Evolutionary conservation across 1,140 invertebrate genomes (phyloP).

Genomic region (Aphis gossypii): DNA sequence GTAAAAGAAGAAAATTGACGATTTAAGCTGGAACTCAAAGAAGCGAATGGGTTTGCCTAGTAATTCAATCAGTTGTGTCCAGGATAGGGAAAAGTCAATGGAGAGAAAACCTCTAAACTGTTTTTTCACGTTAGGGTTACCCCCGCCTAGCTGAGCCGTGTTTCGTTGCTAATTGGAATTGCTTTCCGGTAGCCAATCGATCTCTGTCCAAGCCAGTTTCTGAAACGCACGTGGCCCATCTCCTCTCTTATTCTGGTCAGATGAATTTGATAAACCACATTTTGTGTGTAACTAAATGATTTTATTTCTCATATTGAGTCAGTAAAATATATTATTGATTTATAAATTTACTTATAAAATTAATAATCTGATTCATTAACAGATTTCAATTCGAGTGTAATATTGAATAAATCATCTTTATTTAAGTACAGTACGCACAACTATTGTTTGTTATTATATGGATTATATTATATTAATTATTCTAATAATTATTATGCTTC

Average conservation of each 20-base stretch:
- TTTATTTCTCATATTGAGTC: neutral
- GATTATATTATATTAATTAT: neutral
- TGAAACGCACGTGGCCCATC: neutral
- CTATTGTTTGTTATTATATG: neutral
- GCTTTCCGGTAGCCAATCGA: conserved; percentile 40
- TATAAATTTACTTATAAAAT: neutral
- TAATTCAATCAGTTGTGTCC: conserved; percentile 42
- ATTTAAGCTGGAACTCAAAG: neutral
- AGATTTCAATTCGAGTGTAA: neutral
- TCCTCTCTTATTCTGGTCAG: neutral
- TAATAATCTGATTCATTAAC: neutral
- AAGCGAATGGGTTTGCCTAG: conserved; percentile 27
- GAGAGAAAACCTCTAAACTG: conserved; percentile 43
- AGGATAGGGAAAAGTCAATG: conserved; percentile 9
- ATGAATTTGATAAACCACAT: conserved; percentile 45
- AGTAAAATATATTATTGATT: neutral
- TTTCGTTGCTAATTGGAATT: conserved; percentile 45
- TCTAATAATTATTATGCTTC: neutral
- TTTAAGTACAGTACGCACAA: neutral
- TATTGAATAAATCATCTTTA: neutral
- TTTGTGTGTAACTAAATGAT: neutral
- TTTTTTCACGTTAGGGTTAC: conserved; percentile 38
- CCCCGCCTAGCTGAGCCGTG: neutral
- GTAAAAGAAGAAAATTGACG: neutral
- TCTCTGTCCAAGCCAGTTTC: conserved; percentile 39